phyloP scores from a whole-genome alignment of 2,113 vertebrate species.

The Petromus typicus region DNA sequence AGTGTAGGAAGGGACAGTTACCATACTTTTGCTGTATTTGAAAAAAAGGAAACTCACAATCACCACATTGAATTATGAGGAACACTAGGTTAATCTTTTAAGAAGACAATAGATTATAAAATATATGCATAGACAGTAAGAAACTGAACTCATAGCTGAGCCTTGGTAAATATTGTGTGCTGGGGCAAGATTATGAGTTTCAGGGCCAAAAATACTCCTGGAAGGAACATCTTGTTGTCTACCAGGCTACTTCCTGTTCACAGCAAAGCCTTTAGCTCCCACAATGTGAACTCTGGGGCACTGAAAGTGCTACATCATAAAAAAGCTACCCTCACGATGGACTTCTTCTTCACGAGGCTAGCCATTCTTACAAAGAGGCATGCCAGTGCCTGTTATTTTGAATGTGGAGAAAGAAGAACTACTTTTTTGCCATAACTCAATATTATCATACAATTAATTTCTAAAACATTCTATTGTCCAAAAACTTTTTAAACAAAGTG shows the following conservation, averaged over 20 bases:
- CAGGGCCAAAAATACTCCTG: not conserved
- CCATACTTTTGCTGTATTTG: not conserved
- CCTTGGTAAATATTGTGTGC: not conserved
- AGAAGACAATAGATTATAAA: constrained; percentile 36
- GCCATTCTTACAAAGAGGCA: not conserved
- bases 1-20: not conserved
- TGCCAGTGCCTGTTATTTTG: not conserved
- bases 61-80: not conserved
- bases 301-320: not conserved
- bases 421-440: not conserved
- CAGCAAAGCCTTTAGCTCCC: not conserved
- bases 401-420: not conserved
- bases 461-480: not conserved
- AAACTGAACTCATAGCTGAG: not conserved
- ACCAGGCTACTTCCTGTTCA: not conserved
- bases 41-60: not conserved
- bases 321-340: not conserved
- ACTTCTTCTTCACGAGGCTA: not conserved
- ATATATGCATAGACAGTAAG: not conserved
- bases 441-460: constrained; percentile 19
- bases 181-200: not conserved
- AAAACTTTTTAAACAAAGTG: not conserved
- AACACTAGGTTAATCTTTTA: not conserved
- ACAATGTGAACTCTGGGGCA: not conserved
- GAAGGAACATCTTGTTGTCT: not conserved